Evolutionary conservation across 2,888 invertebrate species (phyloP).

Genomic region (Callinectes sapidus): DNA sequence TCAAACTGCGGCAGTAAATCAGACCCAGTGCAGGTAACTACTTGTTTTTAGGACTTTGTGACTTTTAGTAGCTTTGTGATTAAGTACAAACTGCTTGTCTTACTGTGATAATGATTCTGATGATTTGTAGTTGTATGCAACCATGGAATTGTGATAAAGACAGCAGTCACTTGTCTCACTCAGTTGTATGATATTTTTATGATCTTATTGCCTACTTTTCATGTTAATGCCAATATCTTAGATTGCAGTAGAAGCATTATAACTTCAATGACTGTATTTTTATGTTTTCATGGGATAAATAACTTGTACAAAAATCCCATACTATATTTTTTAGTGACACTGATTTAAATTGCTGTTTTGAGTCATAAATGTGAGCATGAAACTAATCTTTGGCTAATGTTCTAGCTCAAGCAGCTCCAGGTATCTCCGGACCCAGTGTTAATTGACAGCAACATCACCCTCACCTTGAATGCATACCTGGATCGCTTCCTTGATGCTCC

Average conservation of each 20-base stretch:
- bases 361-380: not conserved
- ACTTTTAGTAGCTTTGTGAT: not conserved
- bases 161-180: not conserved
- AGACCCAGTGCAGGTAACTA: constrained; percentile 47
- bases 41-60: not conserved
- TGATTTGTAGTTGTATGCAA: not conserved
- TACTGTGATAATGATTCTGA: not conserved
- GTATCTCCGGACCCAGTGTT: constrained; percentile 41
- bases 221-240: not conserved
- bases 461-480: constrained; percentile 35
- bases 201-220: not conserved
- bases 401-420: constrained; percentile 27
- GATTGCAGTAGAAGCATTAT: not conserved
- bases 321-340: not conserved
- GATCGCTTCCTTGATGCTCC: constrained; percentile 26
- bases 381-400: not conserved
- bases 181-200: not conserved
- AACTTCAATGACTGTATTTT: not conserved
- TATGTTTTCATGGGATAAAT: not conserved
- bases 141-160: not conserved
- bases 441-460: constrained; percentile 41
- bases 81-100: not conserved
- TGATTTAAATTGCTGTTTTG: too few species aligned
- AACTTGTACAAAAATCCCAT: not conserved
- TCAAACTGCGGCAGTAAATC: constrained; percentile 42